These are phyloP conservation scores for Drosophila niveifrons DNA, from an alignment of 2,888 invertebrate species.

Conservation along the genomic window DNA sequence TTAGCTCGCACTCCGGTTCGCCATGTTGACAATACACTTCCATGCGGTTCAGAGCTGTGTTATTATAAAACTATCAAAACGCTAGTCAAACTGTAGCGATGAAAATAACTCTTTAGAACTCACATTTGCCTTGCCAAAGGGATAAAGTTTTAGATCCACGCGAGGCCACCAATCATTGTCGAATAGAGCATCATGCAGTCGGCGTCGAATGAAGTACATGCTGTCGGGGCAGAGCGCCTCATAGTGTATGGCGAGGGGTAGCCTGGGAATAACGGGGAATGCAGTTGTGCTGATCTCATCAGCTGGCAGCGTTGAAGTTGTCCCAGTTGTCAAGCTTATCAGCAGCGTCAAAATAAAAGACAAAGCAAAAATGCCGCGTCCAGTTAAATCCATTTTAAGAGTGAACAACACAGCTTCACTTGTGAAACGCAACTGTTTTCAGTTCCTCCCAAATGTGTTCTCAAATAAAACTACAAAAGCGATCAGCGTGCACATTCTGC, in stretches of 20 bases:
- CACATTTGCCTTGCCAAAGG: conserved; percentile 84
- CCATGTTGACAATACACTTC: conserved; percentile 83
- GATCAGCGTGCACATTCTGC: neutral
- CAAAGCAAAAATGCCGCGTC: neutral
- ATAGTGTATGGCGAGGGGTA: conserved; percentile 83
- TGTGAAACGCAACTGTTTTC: conserved; percentile 60
- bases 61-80: conserved; percentile 64
- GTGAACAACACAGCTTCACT: conserved; percentile 50
- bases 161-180: conserved; percentile 67
- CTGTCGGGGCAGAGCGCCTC: conserved; percentile 84
- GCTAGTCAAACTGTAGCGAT: neutral
- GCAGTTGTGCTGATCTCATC: conserved; percentile 15
- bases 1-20: conserved; percentile 80
- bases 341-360: conserved; percentile 18
- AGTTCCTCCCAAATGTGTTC: neutral
- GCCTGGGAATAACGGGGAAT: conserved; percentile 28
- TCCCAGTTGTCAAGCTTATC: neutral
- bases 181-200: conserved; percentile 73
- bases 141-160: conserved; percentile 81
- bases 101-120: conserved; percentile 33
- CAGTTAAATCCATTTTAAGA: conserved; percentile 12
- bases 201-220: conserved; percentile 75
- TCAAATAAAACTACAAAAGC: neutral
- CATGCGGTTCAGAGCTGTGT: conserved; percentile 61
- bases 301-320: neutral